phyloP scores from a whole-genome alignment of 2,113 vertebrate species.

The Sorex fumeus region DNA sequence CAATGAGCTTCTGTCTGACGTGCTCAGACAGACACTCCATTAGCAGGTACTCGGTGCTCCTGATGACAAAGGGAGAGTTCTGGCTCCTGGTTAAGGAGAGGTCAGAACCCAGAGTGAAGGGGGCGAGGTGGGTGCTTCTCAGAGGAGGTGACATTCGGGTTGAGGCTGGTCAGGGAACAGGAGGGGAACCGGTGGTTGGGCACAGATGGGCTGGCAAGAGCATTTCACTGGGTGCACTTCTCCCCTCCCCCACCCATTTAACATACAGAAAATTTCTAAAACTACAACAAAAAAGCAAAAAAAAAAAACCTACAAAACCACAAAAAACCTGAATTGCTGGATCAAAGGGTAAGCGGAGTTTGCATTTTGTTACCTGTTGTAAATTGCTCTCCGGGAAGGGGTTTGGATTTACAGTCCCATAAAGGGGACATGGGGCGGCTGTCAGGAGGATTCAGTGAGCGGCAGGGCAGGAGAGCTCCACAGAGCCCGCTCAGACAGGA shows the following conservation, averaged over 20 bases:
- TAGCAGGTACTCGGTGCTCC: not conserved
- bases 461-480: not conserved
- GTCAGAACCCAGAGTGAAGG: not conserved
- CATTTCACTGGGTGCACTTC: not conserved
- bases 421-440: not conserved
- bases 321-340: not conserved
- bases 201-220: not conserved
- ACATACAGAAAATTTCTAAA: not conserved
- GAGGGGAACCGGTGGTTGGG: not conserved
- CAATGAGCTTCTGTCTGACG: slow-evolving; percentile 25
- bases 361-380: not conserved
- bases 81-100: not conserved
- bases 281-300: no score
- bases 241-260: not conserved
- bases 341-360: slow-evolving; percentile 47
- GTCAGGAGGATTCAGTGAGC: not conserved
- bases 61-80: not conserved
- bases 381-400: not conserved
- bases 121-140: not conserved
- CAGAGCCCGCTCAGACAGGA: accelerated
- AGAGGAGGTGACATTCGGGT: slow-evolving; percentile 10
- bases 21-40: slow-evolving; percentile 24
- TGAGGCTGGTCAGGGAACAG: not conserved
- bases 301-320: not conserved
- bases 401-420: not conserved